Evolutionary conservation across 2,888 invertebrate genomes (phyloP), one percentile per base, ranked within the genome.

Genomic region (Ecdyonurus torrentis): DNA sequence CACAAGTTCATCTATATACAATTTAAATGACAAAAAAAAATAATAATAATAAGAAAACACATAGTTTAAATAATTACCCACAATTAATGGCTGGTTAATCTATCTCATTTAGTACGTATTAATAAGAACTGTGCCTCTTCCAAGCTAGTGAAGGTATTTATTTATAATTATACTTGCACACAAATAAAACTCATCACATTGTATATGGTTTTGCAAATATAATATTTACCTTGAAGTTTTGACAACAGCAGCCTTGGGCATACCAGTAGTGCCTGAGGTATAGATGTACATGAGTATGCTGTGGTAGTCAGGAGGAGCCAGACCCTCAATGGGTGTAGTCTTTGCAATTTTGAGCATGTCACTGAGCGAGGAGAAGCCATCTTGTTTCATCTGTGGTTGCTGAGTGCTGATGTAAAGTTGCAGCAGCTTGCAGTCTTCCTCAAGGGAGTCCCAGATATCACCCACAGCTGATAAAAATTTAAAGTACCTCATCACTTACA

Each of bases 171-270:
- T n/a, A n/a, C n/a, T n/a, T n/a, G n/a, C n/a, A n/a, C n/a, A n/a
- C n/a, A n/a, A n/a, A n/a, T n/a, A n/a, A n/a, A n/a, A n/a, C n/a
- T n/a, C n/a, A n/a, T n/a, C n/a, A n/a, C n/a, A n/a, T n/a, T n/a
- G n/a, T n/a, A n/a, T n/a, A n/a, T n/a, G n/a, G n/a, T n/a, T n/a
- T n/a, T 52, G 19, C 2, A 10, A n/a, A n/a, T n/a, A n/a, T n/a
- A n/a, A 19, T n/a, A 52, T 58, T 67, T 68, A 82, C 81, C 84
- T 80, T 60, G 88, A 83, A 74, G 97, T 88, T 37, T 87, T 91
- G 69, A 98, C 87, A 62, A 95, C 88, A 24, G 97, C 98, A 50
- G 97, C 96, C 72, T 97, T 98, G 0, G 97, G 97, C 77, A 96
- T 78, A 10, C 98, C 98, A 1, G 98, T 99, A 2, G 96, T 96